phyloP scores from a whole-genome alignment of 2,113 vertebrate genomes.

The Poicephalus gulielmi region DNA sequence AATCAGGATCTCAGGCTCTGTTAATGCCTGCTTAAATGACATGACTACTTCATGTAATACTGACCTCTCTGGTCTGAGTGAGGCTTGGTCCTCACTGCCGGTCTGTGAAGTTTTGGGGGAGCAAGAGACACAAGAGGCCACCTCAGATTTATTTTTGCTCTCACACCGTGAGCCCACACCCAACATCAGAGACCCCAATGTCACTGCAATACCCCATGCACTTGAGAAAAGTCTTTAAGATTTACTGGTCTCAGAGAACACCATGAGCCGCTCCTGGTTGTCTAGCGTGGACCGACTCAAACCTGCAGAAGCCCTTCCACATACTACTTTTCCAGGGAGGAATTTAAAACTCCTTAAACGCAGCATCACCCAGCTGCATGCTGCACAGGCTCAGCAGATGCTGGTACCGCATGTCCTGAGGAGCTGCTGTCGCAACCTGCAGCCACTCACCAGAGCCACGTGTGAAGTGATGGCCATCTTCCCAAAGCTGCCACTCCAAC shows the following conservation, averaged over 20 bases:
- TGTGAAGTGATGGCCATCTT: not conserved
- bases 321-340: not conserved
- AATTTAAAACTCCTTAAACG: not conserved
- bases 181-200: not conserved
- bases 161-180: not conserved
- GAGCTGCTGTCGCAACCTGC: not conserved
- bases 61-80: not conserved
- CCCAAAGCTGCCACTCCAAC: not conserved
- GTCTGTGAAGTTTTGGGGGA: not conserved
- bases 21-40: not conserved
- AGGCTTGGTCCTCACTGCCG: not conserved
- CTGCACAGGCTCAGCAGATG: not conserved
- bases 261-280: not conserved
- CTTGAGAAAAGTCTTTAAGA: not conserved
- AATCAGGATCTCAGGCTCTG: not conserved
- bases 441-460: accelerated
- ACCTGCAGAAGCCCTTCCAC: not conserved
- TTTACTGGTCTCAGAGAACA: not conserved
- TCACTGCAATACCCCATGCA: accelerated
- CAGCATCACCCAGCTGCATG: not conserved
- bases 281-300: not conserved
- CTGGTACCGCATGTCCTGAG: not conserved
- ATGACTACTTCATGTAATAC: not conserved
- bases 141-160: not conserved
- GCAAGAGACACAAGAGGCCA: not conserved